Evolutionary conservation across 2,888 invertebrate species (phyloP), one percentile per base, ranked within the genome.

Genomic region (Gymnocheta viridis): DNA sequence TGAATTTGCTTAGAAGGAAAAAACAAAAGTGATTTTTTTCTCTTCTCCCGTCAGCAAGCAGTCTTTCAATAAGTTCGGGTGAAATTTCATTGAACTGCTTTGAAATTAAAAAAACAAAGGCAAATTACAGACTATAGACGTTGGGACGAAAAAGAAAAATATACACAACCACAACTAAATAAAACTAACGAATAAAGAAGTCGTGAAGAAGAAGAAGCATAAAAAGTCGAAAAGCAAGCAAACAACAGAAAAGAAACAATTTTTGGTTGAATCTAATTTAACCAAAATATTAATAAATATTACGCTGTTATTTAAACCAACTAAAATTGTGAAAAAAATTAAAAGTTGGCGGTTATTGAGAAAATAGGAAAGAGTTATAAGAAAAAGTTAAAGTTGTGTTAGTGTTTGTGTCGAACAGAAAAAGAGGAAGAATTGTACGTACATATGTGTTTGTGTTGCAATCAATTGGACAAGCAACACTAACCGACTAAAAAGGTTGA

Each of bases 41-140:
- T 88, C 74, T 73, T 84, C 56, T 67, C 60, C 58, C 74, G 73
- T 49, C 54, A 77, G 64, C 41, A 82, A 77, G 64, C 41, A 82
- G 62, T 89, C 87, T 88, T 87, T 85, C 73, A 72, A 77, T 77
- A 84, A 77, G 87, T 86, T 88, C 87, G 88, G 88, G 89, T 89
- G 89, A 89, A 90, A 90, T 90, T 90, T 89, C 89, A 90, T 89
- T 90, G 89, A 89, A 89, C 89, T 90, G 90, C 89, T 79, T 82
- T 82, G 44, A 82, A 70, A 56, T 54, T 38, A 73, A 74, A 74
- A 73, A 51, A 88, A 89, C 88, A 90, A 89, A 87, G 88, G 83
- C 80, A 85, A 88, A 86, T 85, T 82, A 86, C 82, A 86, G 85
- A 86, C 86, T 86, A 73, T 70, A 77, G 73, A 82, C 67, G 73